A percentile compares a stretch with the other conserved stretches of the same genome.
phyloP scores from a whole-genome alignment of 2,888 invertebrate genomes.

The Pterostichus niger region DNA sequence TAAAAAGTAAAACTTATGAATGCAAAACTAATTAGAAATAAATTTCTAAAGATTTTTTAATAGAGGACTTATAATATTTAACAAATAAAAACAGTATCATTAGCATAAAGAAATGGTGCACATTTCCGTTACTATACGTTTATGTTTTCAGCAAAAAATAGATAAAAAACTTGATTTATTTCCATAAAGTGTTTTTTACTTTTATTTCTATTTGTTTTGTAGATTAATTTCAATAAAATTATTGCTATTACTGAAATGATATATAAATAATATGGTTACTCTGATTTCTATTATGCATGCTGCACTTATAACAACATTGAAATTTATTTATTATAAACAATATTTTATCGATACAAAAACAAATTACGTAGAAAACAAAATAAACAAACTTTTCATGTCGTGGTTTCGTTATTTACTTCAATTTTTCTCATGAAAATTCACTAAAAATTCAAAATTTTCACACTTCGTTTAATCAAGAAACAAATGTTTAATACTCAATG shows the following conservation, averaged over 20 bases:
- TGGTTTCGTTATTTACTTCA: background rate
- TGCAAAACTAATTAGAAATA: conserved; percentile 48
- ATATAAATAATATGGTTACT: too few relatives aligned
- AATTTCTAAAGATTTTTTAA: conserved; percentile 50
- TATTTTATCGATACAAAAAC: background rate
- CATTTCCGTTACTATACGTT: conserved; percentile 10
- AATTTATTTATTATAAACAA: too few relatives aligned
- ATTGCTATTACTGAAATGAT: too few relatives aligned
- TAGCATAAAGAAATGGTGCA: conserved; percentile 46
- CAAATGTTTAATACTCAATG: too few relatives aligned
- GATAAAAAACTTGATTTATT: conserved; percentile 1
- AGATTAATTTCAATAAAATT: background rate
- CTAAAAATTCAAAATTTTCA: background rate
- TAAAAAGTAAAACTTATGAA: conserved; percentile 48
- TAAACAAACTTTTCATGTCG: background rate
- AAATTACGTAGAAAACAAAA: too few relatives aligned
- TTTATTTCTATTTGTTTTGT: background rate
- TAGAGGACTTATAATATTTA: background rate
- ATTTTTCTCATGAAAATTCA: background rate
- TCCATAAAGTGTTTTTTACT: background rate
- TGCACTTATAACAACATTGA: too few relatives aligned
- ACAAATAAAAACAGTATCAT: conserved; percentile 32
- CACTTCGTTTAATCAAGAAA: background rate
- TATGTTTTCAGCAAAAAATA: background rate
- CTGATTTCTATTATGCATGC: too few relatives aligned